Evolutionary conservation across 1,140 invertebrate species (phyloP).

Genomic region (Papilio xuthus): DNA sequence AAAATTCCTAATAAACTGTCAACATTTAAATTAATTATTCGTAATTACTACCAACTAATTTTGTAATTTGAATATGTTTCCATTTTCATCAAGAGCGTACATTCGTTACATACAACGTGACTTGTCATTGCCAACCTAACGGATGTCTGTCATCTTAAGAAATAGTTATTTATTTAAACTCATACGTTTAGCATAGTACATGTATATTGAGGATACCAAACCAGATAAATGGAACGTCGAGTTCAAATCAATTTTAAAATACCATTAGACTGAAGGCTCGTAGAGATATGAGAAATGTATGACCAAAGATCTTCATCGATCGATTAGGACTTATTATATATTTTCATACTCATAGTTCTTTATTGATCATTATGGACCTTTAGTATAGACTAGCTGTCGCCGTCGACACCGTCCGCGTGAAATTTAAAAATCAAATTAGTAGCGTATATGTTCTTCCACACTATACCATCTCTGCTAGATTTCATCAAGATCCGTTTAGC

Average conservation of each 20-base stretch:
- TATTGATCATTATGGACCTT: neutral
- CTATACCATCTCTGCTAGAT: too few relatives aligned
- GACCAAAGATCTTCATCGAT: neutral
- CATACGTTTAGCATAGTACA: slow-evolving; percentile 28
- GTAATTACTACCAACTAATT: neutral
- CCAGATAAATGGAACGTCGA: slow-evolving; percentile 27
- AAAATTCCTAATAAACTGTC: neutral
- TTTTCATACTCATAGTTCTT: neutral
- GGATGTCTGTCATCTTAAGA: slow-evolving; percentile 34
- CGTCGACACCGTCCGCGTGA: too few relatives aligned
- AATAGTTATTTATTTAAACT: slow-evolving; percentile 30
- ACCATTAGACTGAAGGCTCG: neutral
- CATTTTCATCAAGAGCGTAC: slow-evolving; percentile 6
- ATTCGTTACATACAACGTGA: slow-evolving; percentile 18
- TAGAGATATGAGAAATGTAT: neutral
- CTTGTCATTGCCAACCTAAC: neutral
- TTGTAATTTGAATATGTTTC: neutral
- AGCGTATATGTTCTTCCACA: too few relatives aligned
- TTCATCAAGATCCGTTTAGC: too few relatives aligned
- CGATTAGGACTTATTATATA: too few relatives aligned
- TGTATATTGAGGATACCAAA: slow-evolving; percentile 21
- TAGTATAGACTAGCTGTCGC: too few relatives aligned
- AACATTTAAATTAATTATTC: neutral
- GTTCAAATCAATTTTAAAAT: slow-evolving; percentile 13
- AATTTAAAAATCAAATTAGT: too few relatives aligned